Base-by-base conservation (phyloP, 2,888 invertebrate genomes). In the Agrenia bidenticulata region DNA sequence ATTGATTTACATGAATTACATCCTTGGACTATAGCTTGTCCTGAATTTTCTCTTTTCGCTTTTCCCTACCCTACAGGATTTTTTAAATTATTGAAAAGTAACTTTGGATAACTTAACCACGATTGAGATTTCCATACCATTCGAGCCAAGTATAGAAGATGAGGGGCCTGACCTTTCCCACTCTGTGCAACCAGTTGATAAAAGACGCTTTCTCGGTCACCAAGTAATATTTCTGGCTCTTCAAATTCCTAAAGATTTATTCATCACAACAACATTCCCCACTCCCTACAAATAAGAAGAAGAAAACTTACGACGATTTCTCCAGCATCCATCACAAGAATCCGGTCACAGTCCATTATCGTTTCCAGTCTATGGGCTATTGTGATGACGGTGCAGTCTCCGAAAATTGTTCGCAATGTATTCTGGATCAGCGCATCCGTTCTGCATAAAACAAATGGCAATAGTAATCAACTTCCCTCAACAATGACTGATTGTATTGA, bases 361-460 rank as follows among this genome's bases (percentile, higher is more conserved):
- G 94, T 95, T 79, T 94, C 88, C 37, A 96, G 83, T 51, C 94
- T 85, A 81, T 95, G 94, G 2, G 94, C 94, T 41, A 95, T 92
- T 0, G 94, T 94, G 45, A 95, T 80, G 9, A 94, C 93, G 0
- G 93, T 93, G 80, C 92, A 94, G 24, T 88, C 81, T 13, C 84
- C 83, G 78, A 94, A 94, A 77, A 89, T 88, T 45, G 83, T 83
- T 63, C 92, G 84, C 63, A 94, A 91, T 0, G 92, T 91, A 77
- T 83, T 84, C 80, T 93, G 94, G 77, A 94, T 94, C 64, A 93
- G 83, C 54, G 85, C 85, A 80, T 94, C 93, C 15, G 93, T 93
- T 79, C 88, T 88, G 74, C 1, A 21, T 2, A 32, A 21, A 39
- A 21, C 11, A 26, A 32, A 55, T 32, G 19, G n/a, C n/a, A n/a